Percentiles rank a stretch among this genome's conserved stretches.
Evolutionary conservation across 2,888 invertebrate species (phyloP).

Genomic region (Philereme transversata): DNA sequence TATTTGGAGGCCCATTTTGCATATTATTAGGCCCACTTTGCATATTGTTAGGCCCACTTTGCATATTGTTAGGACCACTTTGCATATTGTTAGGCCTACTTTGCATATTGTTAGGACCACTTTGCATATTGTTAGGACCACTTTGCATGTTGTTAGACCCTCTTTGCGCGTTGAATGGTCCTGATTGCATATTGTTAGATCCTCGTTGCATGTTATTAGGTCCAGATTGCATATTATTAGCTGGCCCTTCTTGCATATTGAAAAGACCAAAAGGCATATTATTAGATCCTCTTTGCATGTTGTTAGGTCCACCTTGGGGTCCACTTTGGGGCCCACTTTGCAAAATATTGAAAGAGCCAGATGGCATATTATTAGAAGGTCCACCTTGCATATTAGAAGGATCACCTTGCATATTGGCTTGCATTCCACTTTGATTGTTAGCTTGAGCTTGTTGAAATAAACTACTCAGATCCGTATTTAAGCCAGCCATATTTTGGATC

Average conservation of each 20-base stretch:
- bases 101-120: conserved; percentile 1
- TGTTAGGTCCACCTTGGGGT: not conserved
- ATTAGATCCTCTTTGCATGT: too few species aligned
- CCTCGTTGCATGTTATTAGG: too few species aligned
- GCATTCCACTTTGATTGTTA: conserved; percentile 16
- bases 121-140: conserved; percentile 8
- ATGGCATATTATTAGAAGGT: conserved; percentile 1
- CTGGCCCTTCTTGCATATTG: too few species aligned
- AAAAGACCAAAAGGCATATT: too few species aligned
- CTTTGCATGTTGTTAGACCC: not conserved
- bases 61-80: not conserved
- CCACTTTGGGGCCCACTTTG: not conserved
- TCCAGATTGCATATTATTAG: too few species aligned
- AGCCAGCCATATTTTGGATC: conserved; percentile 8
- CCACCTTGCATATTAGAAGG: conserved; percentile 13
- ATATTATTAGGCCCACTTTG: conserved; percentile 1
- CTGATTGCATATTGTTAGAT: too few species aligned
- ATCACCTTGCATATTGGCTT: conserved; percentile 13
- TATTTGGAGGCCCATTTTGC: conserved; percentile 5
- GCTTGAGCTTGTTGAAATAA: conserved; percentile 14
- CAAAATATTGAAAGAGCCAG: not conserved
- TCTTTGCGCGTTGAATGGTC: too few species aligned
- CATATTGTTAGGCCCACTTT: conserved; percentile 1
- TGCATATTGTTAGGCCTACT: conserved; percentile 7
- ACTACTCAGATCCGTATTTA: conserved; percentile 7